phyloP scores from a whole-genome alignment of 2,888 invertebrate genomes.

The Cancer borealis region DNA sequence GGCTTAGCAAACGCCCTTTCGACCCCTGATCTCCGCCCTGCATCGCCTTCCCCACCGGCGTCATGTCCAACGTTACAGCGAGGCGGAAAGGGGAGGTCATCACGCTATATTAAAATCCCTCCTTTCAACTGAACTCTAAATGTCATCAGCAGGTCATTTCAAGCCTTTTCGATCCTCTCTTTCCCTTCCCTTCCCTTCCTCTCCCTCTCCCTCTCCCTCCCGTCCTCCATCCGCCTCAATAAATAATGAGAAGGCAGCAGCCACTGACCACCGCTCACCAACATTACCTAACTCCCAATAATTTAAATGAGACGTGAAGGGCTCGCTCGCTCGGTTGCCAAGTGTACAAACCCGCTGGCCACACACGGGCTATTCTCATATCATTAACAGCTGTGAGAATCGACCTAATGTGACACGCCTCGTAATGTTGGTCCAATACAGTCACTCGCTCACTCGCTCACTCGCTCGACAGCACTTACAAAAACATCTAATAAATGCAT shows the following conservation, averaged over 20 bases:
- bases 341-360: not conserved
- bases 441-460: not conserved
- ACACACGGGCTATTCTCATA: constrained; percentile 18
- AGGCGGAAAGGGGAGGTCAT: not conserved
- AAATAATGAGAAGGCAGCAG: constrained; percentile 40
- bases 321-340: not conserved
- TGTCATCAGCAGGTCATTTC: not conserved
- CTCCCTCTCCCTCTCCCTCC: not conserved
- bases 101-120: constrained; percentile 47
- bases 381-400: not conserved
- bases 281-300: constrained; percentile 46
- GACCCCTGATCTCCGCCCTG: constrained; percentile 4
- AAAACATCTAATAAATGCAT: constrained; percentile 37
- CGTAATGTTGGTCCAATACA: not conserved
- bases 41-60: not conserved
- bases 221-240: not conserved
- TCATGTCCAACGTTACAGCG: not conserved
- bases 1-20: not conserved
- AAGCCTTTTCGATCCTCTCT: not conserved
- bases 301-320: constrained; percentile 51
- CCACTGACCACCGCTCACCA: constrained; percentile 35
- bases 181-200: not conserved
- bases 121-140: not conserved
- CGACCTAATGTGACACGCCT: constrained; percentile 30
- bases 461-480: constrained; percentile 31